Evolutionary conservation across 1,140 invertebrate species (phyloP).

Genomic region (Pseudomyrmex cubaensis): DNA sequence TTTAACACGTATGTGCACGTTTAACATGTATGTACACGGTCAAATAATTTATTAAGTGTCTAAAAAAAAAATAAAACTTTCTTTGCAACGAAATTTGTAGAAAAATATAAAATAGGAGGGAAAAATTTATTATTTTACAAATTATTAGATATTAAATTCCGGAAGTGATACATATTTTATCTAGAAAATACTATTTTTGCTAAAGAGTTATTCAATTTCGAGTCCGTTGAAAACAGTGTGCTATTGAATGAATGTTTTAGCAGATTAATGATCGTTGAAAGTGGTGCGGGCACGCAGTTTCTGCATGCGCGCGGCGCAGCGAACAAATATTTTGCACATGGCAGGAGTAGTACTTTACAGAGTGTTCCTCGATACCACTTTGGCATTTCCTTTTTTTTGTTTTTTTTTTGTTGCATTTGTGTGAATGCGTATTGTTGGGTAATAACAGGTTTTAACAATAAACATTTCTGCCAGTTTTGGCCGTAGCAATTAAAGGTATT

Average conservation of each 20-base stretch:
- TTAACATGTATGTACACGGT: too few species aligned
- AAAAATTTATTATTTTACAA: slow-evolving; percentile 15
- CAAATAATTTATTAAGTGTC: too few species aligned
- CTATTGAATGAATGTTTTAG: slow-evolving; percentile 15
- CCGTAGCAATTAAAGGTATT: slow-evolving; percentile 28
- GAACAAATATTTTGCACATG: slow-evolving; percentile 43
- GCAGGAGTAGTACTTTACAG: not conserved
- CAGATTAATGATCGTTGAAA: not conserved
- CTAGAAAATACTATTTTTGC: slow-evolving; percentile 39
- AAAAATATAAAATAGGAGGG: not conserved
- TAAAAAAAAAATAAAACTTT: too few species aligned
- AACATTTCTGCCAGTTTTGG: slow-evolving; percentile 1
- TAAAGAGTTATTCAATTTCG: not conserved
- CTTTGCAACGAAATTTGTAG: not conserved
- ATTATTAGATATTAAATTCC: not conserved
- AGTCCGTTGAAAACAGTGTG: not conserved
- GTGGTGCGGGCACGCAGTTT: slow-evolving; percentile 4
- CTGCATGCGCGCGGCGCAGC: not conserved
- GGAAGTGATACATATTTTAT: not conserved
- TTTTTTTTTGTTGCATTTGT: not conserved
- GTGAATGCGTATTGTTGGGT: not conserved
- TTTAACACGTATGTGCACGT: not conserved
- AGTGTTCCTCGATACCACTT: slow-evolving; percentile 29
- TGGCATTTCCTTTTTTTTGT: not conserved
- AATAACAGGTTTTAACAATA: slow-evolving; percentile 40